phyloP scores from a whole-genome alignment of 2,888 invertebrate genomes.

The Amphipyra berbera region DNA sequence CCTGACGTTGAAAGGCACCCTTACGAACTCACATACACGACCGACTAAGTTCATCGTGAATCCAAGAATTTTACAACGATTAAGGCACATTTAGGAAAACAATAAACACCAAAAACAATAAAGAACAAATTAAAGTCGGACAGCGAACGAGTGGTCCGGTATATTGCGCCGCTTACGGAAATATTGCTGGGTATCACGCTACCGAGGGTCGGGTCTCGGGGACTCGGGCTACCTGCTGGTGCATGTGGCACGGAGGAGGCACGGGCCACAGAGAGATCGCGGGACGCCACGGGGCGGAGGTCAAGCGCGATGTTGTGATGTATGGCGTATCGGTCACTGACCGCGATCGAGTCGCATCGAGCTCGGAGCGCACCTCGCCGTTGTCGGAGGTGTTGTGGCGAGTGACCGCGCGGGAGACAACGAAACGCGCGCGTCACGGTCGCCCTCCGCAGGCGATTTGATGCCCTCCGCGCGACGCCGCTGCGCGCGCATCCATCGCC shows the following conservation, averaged over 20 bases:
- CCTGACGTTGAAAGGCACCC: conserved; percentile 55
- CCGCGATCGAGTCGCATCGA: conserved; percentile 74
- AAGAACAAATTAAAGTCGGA: conserved; percentile 84
- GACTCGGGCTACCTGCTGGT: conserved; percentile 70
- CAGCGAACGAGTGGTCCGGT: conserved; percentile 74
- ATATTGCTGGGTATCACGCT: conserved; percentile 84
- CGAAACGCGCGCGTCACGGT: conserved; percentile 82
- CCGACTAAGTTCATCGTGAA: conserved; percentile 61
- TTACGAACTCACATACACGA: conserved; percentile 64
- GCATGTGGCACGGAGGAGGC: conserved; percentile 64
- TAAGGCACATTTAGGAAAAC: conserved; percentile 83
- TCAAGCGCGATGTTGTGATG: conserved; percentile 60
- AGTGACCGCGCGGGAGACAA: conserved; percentile 75
- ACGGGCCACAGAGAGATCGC: conserved; percentile 50
- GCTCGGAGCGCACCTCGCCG: conserved; percentile 73
- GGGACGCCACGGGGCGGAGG: conserved; percentile 63
- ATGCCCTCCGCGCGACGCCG: conserved; percentile 86
- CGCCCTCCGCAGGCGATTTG: conserved; percentile 88
- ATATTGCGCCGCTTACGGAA: conserved; percentile 75
- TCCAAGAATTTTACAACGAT: conserved; percentile 73
- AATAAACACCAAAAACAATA: conserved; percentile 87
- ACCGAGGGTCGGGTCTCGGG: conserved; percentile 73
- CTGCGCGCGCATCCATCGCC: conserved; percentile 85
- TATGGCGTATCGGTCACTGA: conserved; percentile 82
- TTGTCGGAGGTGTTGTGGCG: conserved; percentile 78